Evolutionary conservation across 2,113 vertebrate genomes (phyloP).

Genomic region (Aptenodytes forsteri): DNA sequence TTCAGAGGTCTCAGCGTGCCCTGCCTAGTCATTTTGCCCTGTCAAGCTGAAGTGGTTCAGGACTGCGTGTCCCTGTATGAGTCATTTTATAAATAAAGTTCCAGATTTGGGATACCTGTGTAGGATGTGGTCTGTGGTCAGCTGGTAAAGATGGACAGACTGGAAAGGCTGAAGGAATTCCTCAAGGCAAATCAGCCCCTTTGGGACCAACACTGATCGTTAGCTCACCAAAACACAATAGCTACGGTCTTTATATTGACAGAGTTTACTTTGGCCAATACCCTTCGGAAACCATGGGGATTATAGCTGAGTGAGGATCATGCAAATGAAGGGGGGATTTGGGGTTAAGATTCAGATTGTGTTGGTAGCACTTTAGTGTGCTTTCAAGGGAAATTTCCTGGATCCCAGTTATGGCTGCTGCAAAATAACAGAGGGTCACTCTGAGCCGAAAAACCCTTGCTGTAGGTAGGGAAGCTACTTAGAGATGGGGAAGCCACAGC

Average conservation of each 20-base stretch:
- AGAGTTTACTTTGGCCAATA: background rate
- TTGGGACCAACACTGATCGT: background rate
- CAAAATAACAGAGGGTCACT: background rate
- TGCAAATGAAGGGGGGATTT: background rate
- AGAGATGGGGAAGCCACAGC: background rate
- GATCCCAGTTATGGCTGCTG: background rate
- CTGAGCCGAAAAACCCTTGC: background rate
- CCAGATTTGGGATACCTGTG: background rate
- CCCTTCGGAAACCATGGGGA: background rate
- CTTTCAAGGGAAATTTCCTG: background rate
- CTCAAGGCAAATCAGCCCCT: background rate
- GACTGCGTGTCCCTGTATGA: background rate
- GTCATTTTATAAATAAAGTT: slow-evolving; percentile 60
- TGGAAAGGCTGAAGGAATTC: background rate
- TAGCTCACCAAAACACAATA: background rate
- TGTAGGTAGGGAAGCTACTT: background rate
- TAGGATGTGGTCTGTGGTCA: background rate
- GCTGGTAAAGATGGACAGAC: background rate
- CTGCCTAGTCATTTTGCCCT: background rate
- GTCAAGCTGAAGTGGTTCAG: background rate
- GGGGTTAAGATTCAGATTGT: background rate
- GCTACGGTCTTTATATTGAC: background rate
- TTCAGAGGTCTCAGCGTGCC: background rate
- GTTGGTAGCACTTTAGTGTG: background rate
- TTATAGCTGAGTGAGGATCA: background rate